These are phyloP conservation scores for Paguma larvata DNA, from an alignment of 2,797 vertebrate genomes.

Conservation along the genomic window DNA sequence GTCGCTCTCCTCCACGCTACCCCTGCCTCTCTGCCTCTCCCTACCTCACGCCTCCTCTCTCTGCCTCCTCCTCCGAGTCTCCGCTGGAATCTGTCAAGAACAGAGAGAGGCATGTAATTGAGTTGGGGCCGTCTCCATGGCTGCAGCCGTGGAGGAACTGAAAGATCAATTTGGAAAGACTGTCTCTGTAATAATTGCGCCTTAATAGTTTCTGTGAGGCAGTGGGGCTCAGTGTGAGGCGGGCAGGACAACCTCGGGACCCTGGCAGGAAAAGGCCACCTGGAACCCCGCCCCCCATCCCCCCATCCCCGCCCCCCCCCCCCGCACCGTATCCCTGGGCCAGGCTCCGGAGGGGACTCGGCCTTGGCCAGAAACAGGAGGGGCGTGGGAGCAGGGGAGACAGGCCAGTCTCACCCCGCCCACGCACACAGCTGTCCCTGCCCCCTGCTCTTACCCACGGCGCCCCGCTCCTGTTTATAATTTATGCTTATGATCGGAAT, in stretches of 20 bases:
- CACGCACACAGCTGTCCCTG: background rate
- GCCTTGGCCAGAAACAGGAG: background rate
- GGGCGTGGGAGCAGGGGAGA: background rate
- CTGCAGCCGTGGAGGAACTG: constrained; percentile 74
- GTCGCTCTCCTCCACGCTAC: background rate
- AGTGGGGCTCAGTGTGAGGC: background rate
- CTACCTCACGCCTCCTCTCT: background rate
- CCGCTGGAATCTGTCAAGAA: constrained; percentile 76
- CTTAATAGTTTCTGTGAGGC: constrained; percentile 71
- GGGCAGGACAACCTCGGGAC: background rate
- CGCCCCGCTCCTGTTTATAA: constrained; percentile 74
- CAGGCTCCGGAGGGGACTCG: background rate
- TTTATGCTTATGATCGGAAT: constrained; percentile 79
- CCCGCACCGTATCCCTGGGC: background rate
- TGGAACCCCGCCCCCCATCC: background rate
- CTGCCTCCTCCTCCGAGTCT: background rate
- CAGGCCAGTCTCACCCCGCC: background rate
- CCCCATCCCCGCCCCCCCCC: too few species aligned
- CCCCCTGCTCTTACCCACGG: constrained; percentile 1
- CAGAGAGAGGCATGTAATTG: constrained; percentile 75
- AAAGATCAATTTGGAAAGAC: constrained; percentile 76
- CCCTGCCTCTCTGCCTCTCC: background rate
- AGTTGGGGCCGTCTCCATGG: constrained; percentile 79
- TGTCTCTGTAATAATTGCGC: constrained; percentile 69
- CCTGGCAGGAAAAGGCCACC: background rate